Base-by-base conservation (phyloP, 2,888 invertebrate species). In the Strigamia maritima region DNA sequence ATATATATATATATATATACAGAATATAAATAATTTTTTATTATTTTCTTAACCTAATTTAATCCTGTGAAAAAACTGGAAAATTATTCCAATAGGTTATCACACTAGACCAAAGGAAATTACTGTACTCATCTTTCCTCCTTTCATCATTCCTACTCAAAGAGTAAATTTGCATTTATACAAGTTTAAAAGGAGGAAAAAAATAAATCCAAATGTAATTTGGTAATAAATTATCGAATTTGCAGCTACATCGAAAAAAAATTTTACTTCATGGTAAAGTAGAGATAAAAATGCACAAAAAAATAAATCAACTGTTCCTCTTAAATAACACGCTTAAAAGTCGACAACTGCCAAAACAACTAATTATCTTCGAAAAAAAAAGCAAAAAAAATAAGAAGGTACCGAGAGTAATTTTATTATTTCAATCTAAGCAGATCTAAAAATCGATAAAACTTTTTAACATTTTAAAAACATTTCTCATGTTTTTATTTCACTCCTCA, bases 161-260 rank as follows among this genome's bases (percentile, higher is more conserved):
- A 28, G 3, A 26, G 28, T 12, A 28, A 70, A 70, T 70, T 70
- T 70, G 70, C 70, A 70, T 70, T 70, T 70, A 70, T 70, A 70
- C 70, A 70, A 70, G 70, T 70, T 28, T 28, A 70, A 70, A 26
- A n/a, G 54, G 19, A 19, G 54, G 22, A n/a, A 54, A 44, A 54
- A 54, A 54, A 54, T 54, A 70, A 70, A 70, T 70, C 70, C 70
- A 70, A 70, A 70, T 70, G 70, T 70, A 70, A 70, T 70, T 70
- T 70, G 70, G 70, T 28, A 70, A 70, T 70, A 70, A 70, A 70
- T 70, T 70, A 70, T 70, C 70, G 70, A 70, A 70, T 70, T 70
- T 70, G 70, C 70, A 10, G 26, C 28, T 28, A 70, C 28, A 26
- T 70, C 12, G 24, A 70, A 70, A 70, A 70, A 70, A 26, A 28